These are phyloP conservation scores for Melanophora roralis DNA, from an alignment of 2,888 invertebrate genomes.

Conservation along the genomic window DNA sequence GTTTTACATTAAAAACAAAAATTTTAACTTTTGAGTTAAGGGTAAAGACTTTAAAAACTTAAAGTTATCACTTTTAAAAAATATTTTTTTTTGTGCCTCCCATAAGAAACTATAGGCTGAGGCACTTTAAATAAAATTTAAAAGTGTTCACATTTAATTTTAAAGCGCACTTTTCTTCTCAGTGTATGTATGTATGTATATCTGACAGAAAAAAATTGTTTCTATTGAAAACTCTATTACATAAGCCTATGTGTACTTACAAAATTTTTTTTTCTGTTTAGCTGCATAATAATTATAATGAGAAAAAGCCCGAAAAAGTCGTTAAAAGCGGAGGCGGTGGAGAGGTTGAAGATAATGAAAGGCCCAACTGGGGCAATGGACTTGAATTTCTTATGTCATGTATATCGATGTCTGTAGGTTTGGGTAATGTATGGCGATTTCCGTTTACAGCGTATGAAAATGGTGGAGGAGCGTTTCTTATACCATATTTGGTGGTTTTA, in stretches of 20 bases:
- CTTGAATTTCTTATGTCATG: constrained; percentile 86
- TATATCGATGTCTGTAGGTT: constrained; percentile 85
- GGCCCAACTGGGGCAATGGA: constrained; percentile 80
- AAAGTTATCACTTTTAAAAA: no score
- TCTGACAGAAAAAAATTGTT: no score
- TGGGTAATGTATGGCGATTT: constrained; percentile 85
- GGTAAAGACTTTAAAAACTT: no score
- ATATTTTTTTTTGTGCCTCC: no score
- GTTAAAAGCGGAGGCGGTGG: not conserved
- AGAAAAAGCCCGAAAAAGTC: constrained; percentile 6
- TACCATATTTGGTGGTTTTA: constrained; percentile 84
- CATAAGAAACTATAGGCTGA: no score
- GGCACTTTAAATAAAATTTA: no score
- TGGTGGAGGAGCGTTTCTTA: constrained; percentile 85
- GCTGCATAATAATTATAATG: constrained; percentile 28
- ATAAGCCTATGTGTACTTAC: not conserved
- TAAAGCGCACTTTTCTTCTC: no score
- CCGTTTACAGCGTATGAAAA: constrained; percentile 83
- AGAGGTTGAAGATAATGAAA: constrained; percentile 10
- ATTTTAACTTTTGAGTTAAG: no score
- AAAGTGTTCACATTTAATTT: no score
- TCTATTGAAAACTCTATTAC: no score
- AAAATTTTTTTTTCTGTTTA: not conserved
- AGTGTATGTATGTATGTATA: no score
- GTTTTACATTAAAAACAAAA: no score